Conservation (phyloP, 2,888 invertebrate genomes). For the Malachius bipustulatus region DNA sequence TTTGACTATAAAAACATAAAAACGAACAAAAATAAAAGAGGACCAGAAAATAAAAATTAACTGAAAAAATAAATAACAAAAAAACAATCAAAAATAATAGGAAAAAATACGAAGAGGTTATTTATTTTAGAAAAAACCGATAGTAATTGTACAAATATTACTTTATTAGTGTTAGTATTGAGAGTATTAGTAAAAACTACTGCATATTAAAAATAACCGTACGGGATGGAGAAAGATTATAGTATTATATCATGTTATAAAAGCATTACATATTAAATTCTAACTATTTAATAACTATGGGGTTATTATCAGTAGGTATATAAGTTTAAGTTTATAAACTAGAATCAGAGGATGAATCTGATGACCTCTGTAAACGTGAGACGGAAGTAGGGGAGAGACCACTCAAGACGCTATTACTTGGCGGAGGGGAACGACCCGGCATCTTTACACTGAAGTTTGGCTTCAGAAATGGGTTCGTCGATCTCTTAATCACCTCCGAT, state of each 20-base stretch:
- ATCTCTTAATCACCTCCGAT: slow-evolving; percentile 32
- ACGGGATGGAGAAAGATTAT: no score
- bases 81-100: slow-evolving; percentile 11
- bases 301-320: slow-evolving; percentile 10
- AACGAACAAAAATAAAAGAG: slow-evolving; percentile 12
- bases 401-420: slow-evolving; percentile 43
- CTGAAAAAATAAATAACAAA: slow-evolving; percentile 17
- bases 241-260: no score
- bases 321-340: slow-evolving; percentile 36
- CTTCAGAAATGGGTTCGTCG: slow-evolving; percentile 31
- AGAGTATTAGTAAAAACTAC: no score
- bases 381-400: slow-evolving; percentile 43
- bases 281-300: no score
- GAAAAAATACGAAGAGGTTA: no score
- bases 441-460: slow-evolving; percentile 34
- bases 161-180: no score
- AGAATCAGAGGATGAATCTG: slow-evolving; percentile 31
- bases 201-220: no score
- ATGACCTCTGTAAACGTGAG: slow-evolving; percentile 30
- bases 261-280: no score
- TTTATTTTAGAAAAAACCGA: no score
- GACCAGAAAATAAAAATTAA: slow-evolving; percentile 16
- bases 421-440: slow-evolving; percentile 42
- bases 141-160: no score
- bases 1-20: slow-evolving; percentile 30